Conservation (phyloP, 2,888 invertebrate species). For the Cheilosia scutellata region DNA sequence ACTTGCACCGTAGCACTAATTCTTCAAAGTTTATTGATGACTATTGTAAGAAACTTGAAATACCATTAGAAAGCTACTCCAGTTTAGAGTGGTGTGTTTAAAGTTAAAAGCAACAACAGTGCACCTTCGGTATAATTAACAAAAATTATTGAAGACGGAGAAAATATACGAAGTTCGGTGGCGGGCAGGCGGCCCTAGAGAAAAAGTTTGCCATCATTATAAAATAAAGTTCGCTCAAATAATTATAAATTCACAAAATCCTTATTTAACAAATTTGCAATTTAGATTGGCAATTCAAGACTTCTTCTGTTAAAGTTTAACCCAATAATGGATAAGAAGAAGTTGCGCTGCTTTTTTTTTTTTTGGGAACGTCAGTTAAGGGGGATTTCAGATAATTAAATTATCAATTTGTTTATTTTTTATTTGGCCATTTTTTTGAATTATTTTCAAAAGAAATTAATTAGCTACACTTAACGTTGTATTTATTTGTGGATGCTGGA, state of each 20-base stretch:
- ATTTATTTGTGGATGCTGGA: too few species aligned
- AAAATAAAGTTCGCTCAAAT: slow-evolving; percentile 65
- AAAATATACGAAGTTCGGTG: slow-evolving; percentile 20
- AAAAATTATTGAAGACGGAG: slow-evolving; percentile 41
- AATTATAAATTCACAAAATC: slow-evolving; percentile 65
- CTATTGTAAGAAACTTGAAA: slow-evolving; percentile 60
- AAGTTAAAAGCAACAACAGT: slow-evolving; percentile 61
- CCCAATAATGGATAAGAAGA: slow-evolving; percentile 51
- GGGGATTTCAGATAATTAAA: neutral
- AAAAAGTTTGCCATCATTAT: slow-evolving; percentile 62
- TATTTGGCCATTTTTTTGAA: neutral
- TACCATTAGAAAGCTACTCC: slow-evolving; percentile 52
- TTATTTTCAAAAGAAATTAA: too few species aligned
- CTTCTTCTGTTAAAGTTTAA: slow-evolving; percentile 39
- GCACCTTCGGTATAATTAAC: slow-evolving; percentile 68
- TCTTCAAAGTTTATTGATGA: slow-evolving; percentile 71
- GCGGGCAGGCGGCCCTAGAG: neutral
- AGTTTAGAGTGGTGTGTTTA: slow-evolving; percentile 33
- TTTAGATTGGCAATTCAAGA: slow-evolving; percentile 63
- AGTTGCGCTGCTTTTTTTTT: neutral
- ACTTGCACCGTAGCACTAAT: slow-evolving; percentile 37
- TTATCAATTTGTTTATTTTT: neutral
- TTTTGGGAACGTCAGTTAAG: neutral
- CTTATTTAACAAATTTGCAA: slow-evolving; percentile 68
- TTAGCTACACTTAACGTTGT: too few species aligned